Evolutionary conservation across 2,888 invertebrate species (phyloP).

Genomic region (Hemaris fuciformis): DNA sequence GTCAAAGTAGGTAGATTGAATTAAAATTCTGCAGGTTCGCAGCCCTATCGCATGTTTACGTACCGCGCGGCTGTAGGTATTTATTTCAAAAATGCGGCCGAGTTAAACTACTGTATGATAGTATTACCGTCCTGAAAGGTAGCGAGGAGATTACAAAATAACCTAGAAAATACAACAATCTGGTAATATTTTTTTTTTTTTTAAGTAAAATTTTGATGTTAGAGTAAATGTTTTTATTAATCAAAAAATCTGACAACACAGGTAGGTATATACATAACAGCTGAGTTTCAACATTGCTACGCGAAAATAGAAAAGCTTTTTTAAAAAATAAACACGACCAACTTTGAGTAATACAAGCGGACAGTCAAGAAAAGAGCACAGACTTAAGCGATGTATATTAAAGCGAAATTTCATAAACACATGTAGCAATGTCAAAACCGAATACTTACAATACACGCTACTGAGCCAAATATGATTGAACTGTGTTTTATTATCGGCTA

Average conservation of each 20-base stretch:
- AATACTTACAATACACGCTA: conserved; percentile 61
- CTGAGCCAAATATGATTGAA: conserved; percentile 67
- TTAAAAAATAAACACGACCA: conserved; percentile 48
- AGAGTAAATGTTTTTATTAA: not conserved
- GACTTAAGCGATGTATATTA: conserved; percentile 37
- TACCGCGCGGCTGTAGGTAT: too few species aligned
- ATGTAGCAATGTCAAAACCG: conserved; percentile 78
- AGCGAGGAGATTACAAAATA: not conserved
- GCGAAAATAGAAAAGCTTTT: conserved; percentile 33
- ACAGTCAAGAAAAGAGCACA: conserved; percentile 35
- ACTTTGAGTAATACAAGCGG: conserved; percentile 71
- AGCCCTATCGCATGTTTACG: too few species aligned
- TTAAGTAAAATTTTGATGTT: not conserved
- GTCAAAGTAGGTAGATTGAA: too few species aligned
- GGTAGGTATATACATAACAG: conserved; percentile 41
- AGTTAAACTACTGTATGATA: too few species aligned
- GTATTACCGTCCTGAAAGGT: too few species aligned
- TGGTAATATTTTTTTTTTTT: not conserved
- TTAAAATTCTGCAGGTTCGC: too few species aligned
- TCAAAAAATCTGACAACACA: conserved; percentile 64
- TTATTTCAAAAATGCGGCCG: too few species aligned
- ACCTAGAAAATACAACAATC: not conserved
- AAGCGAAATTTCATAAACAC: conserved; percentile 28
- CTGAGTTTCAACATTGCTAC: conserved; percentile 78
- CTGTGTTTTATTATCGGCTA: conserved; percentile 56